Conservation (phyloP, 2,113 vertebrate genomes). For the Cariama cristata region DNA sequence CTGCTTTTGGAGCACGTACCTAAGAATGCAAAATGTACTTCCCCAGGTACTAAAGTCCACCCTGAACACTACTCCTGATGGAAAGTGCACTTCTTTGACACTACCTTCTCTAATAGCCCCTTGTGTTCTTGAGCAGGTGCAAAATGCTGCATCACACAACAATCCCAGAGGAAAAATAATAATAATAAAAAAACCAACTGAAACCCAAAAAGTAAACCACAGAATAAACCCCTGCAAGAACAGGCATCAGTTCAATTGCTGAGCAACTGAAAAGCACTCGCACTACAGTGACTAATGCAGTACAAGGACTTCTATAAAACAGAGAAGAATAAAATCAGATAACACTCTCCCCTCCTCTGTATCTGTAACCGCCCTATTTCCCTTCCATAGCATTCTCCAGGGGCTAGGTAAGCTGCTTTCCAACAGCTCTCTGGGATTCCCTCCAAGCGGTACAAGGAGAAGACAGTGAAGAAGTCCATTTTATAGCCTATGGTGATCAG, state of each 20-base stretch:
- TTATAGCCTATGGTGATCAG: background rate
- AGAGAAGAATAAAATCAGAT: background rate
- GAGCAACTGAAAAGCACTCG: background rate
- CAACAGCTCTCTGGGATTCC: background rate
- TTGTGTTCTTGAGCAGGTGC: background rate
- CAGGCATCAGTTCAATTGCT: background rate
- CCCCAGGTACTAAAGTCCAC: background rate
- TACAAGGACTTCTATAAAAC: background rate
- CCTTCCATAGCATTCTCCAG: background rate
- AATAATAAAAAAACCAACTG: background rate
- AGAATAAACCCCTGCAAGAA: background rate
- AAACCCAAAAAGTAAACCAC: background rate
- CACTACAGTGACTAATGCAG: background rate
- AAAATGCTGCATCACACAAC: background rate
- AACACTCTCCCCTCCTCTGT: background rate
- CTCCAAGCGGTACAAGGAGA: rapidly evolving
- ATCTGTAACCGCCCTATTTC: background rate
- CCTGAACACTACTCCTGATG: background rate
- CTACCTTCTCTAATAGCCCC: background rate
- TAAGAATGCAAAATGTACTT: background rate
- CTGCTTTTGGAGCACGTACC: background rate
- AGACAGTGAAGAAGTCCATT: background rate
- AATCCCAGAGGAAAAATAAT: background rate
- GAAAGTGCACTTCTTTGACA: background rate
- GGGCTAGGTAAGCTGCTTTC: background rate